phyloP scores from a whole-genome alignment of 2,797 vertebrate genomes.

The Chelmon rostratus region DNA sequence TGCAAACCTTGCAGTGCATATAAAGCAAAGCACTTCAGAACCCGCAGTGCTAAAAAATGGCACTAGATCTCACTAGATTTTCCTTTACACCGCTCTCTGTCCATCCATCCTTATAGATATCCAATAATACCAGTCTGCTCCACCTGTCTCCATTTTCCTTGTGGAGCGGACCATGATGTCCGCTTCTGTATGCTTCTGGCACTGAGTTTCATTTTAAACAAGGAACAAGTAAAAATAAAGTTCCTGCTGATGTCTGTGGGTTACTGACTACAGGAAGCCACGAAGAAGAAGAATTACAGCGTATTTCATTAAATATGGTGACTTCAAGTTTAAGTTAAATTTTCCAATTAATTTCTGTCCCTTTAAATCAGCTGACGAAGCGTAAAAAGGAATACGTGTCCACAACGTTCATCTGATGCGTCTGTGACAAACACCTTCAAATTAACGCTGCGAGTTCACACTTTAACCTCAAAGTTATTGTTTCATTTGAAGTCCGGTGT shows the following conservation, averaged over 20 bases:
- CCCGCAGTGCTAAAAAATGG: constrained; percentile 6
- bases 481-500: constrained; percentile 28
- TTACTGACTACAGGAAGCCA: constrained; percentile 2
- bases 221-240: background rate
- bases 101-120: constrained; percentile 2
- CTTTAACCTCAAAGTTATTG: background rate
- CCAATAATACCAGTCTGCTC: constrained; percentile 3
- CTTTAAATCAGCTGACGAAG: background rate
- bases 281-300: background rate
- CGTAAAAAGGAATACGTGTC: background rate
- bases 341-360: background rate
- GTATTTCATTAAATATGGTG: constrained; percentile 10
- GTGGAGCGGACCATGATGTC: background rate
- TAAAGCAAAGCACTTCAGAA: constrained; percentile 37
- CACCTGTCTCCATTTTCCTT: background rate
- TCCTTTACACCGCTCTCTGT: background rate
- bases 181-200: background rate
- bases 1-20: constrained; percentile 57
- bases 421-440: constrained; percentile 4
- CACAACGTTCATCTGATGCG: background rate
- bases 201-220: constrained; percentile 2
- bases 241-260: background rate
- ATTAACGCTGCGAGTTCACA: constrained; percentile 20
- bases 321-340: background rate
- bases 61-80: background rate